Percentiles rank a stretch among this genome's conserved stretches.
Evolutionary conservation across 2,113 vertebrate genomes (phyloP).

Genomic region (Ammodytes marinus): DNA sequence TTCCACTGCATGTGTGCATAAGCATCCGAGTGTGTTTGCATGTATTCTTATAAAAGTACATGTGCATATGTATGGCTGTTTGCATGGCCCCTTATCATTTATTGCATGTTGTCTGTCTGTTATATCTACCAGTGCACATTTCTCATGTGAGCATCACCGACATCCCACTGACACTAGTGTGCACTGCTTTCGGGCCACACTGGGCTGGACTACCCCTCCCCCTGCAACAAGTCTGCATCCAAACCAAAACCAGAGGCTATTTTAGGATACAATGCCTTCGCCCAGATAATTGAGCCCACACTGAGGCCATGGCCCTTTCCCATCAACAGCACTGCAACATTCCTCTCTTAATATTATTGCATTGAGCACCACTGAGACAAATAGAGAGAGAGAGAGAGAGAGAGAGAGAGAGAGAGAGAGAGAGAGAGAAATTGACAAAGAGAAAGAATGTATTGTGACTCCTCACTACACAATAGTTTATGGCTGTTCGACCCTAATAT

Average conservation of each 20-base stretch:
- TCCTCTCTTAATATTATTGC: conserved; percentile 42
- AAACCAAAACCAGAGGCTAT: conserved; percentile 70
- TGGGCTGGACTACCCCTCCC: conserved; percentile 21
- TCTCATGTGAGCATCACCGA: conserved; percentile 22
- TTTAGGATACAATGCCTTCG: conserved; percentile 65
- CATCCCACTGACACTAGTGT: conserved; percentile 43
- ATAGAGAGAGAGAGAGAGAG: too few species aligned
- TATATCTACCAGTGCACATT: not conserved
- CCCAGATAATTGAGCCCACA: conserved; percentile 63
- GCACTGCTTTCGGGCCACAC: conserved; percentile 52
- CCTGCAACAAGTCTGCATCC: conserved; percentile 52
- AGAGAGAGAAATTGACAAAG: conserved; percentile 11
- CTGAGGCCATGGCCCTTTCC: conserved; percentile 25
- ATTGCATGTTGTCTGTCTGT: not conserved
- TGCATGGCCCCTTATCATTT: not conserved
- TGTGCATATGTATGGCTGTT: not conserved
- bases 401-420: too few species aligned
- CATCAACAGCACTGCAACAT: conserved; percentile 42
- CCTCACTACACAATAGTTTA: conserved; percentile 47
- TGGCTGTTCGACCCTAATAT: conserved; percentile 57
- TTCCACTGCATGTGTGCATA: not conserved
- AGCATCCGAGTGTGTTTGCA: not conserved
- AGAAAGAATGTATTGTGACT: conserved; percentile 32
- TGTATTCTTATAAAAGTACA: not conserved
- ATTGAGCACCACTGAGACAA: not conserved